A percentile compares a stretch with the other conserved stretches of the same genome.
phyloP scores from a whole-genome alignment of 1,140 invertebrate genomes.

The Aphelenchoides besseyi region DNA sequence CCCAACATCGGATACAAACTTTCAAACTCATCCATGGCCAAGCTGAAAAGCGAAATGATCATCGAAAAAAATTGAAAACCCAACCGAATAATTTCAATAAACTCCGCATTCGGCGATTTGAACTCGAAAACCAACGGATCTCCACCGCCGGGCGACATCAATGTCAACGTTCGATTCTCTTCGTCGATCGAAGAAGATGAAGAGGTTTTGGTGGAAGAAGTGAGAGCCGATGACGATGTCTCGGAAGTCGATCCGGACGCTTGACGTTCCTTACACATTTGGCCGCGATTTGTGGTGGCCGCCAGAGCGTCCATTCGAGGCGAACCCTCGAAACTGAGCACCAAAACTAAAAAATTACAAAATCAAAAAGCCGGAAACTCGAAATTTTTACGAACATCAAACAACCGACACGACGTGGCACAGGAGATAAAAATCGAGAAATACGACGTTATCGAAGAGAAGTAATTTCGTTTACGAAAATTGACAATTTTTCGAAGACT shows the following conservation, averaged over 20 bases:
- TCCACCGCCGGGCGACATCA: not conserved
- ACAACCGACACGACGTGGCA: too few species aligned
- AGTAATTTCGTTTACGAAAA: too few species aligned
- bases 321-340: too few species aligned
- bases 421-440: too few species aligned
- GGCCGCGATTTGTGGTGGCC: too few species aligned
- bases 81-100: not conserved
- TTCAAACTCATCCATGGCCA: not conserved
- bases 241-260: not conserved
- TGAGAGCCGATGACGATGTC: not conserved
- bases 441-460: too few species aligned
- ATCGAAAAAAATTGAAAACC: not conserved
- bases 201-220: not conserved
- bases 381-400: too few species aligned
- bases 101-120: not conserved
- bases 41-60: not conserved
- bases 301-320: too few species aligned
- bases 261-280: too few species aligned
- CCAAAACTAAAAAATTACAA: too few species aligned
- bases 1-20: not conserved
- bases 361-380: too few species aligned
- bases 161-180: not conserved
- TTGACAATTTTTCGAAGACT: too few species aligned
- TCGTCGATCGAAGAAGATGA: not conserved
- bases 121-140: not conserved